Evolutionary conservation across 2,888 invertebrate species (phyloP).

Genomic region (Eilema griseolum): DNA sequence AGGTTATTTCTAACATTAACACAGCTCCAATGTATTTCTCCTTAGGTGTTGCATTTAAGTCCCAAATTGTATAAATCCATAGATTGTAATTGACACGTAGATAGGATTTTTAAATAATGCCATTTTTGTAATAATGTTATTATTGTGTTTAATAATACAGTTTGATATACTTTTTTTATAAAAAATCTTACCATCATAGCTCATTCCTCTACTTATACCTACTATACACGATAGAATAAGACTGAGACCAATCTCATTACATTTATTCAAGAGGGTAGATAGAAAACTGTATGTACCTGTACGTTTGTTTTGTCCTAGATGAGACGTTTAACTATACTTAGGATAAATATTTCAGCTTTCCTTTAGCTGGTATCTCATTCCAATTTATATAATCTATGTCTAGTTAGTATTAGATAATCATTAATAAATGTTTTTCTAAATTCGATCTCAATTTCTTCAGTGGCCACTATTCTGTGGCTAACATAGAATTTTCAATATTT

Average conservation of each 20-base stretch:
- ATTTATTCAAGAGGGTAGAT: conserved; percentile 38
- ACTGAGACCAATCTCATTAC: conserved; percentile 78
- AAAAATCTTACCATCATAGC: conserved; percentile 30
- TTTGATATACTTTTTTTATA: conserved; percentile 35
- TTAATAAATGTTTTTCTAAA: conserved; percentile 44
- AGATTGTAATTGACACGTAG: conserved; percentile 55
- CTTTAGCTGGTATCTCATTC: conserved; percentile 52
- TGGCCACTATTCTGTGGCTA: conserved; percentile 21
- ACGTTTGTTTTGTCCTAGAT: conserved; percentile 44
- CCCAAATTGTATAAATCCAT: conserved; percentile 59
- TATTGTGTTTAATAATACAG: conserved; percentile 52
- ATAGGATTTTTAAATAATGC: conserved; percentile 70
- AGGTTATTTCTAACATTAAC: conserved; percentile 20
- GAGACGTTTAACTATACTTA: conserved; percentile 26
- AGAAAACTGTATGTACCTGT: conserved; percentile 47
- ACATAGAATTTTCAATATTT: conserved; percentile 31
- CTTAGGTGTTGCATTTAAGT: conserved; percentile 59
- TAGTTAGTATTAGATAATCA: conserved; percentile 47
- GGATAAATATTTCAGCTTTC: conserved; percentile 35
- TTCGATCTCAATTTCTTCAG: conserved; percentile 43
- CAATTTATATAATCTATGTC: conserved; percentile 43
- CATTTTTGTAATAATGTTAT: conserved; percentile 68
- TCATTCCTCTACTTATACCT: conserved; percentile 48
- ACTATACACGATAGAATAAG: conserved; percentile 66
- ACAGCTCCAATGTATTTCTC: conserved; percentile 30